These are phyloP conservation scores for Solenopsis invicta DNA, from an alignment of 1,140 invertebrate genomes.

Conservation along the genomic window DNA sequence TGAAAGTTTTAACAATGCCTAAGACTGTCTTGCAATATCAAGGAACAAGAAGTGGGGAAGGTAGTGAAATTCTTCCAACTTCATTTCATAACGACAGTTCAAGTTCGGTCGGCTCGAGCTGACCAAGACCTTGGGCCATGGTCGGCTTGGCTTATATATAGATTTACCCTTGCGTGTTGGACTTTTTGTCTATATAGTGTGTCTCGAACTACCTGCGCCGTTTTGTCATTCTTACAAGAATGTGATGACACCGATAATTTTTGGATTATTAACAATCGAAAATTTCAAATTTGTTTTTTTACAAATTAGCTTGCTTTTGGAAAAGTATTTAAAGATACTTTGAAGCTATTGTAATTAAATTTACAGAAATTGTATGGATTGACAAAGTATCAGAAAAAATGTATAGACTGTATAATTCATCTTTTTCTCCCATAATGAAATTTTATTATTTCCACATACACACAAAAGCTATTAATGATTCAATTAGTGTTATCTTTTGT, in stretches of 20 bases:
- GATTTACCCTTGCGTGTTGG: slow-evolving; percentile 5
- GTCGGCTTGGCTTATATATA: slow-evolving; percentile 27
- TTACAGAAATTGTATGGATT: background rate
- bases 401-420: background rate
- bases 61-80: slow-evolving; percentile 19
- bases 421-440: background rate
- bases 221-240: background rate
- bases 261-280: slow-evolving; percentile 1
- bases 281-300: slow-evolving; percentile 21
- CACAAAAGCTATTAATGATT: background rate
- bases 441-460: background rate
- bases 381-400: background rate
- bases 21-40: background rate
- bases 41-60: background rate
- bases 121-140: slow-evolving; percentile 11
- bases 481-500: background rate
- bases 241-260: background rate
- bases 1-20: background rate
- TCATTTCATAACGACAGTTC: slow-evolving; percentile 33
- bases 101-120: slow-evolving; percentile 25
- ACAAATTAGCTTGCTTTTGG: background rate
- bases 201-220: background rate
- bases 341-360: background rate
- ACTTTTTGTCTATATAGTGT: slow-evolving; percentile 23
- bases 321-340: background rate